Conservation (phyloP, 1,140 invertebrate genomes). For the Papilio glaucus region DNA sequence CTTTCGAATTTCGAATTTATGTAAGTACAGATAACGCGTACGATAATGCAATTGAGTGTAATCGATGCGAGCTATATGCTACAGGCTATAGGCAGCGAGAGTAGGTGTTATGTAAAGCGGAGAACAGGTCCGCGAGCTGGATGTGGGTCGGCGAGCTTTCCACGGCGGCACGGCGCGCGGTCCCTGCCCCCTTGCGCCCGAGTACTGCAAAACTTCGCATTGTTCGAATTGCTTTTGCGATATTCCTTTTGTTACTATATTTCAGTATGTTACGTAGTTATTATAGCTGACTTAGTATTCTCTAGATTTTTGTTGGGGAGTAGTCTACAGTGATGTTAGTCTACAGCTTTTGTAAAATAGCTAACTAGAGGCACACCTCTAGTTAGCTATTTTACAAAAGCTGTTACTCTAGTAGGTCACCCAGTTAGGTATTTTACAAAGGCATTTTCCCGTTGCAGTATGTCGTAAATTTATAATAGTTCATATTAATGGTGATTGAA, state of each 20-base stretch:
- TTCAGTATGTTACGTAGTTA: not conserved
- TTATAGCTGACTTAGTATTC: no score
- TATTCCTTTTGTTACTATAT: not conserved
- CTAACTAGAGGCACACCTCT: no score
- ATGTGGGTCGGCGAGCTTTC: slow-evolving; percentile 65
- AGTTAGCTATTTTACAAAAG: no score
- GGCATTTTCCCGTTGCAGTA: no score
- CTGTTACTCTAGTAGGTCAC: no score
- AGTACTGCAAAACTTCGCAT: slow-evolving; percentile 14
- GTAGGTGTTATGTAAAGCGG: slow-evolving; percentile 64
- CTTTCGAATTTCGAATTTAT: slow-evolving; percentile 27
- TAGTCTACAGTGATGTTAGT: no score
- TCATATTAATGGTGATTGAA: no score
- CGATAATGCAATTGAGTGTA: slow-evolving; percentile 25
- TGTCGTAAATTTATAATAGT: no score
- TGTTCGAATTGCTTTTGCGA: not conserved
- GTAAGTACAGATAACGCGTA: slow-evolving; percentile 16
- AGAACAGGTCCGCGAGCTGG: slow-evolving; percentile 54
- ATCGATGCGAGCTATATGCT: slow-evolving; percentile 14
- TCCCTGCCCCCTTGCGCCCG: not conserved
- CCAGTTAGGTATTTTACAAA: no score
- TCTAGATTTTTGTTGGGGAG: no score
- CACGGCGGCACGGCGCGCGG: slow-evolving; percentile 38
- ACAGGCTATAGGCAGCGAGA: slow-evolving; percentile 48
- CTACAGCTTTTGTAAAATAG: no score